Base-by-base conservation (phyloP, 2,113 vertebrate species). In the Clarias magur region DNA sequence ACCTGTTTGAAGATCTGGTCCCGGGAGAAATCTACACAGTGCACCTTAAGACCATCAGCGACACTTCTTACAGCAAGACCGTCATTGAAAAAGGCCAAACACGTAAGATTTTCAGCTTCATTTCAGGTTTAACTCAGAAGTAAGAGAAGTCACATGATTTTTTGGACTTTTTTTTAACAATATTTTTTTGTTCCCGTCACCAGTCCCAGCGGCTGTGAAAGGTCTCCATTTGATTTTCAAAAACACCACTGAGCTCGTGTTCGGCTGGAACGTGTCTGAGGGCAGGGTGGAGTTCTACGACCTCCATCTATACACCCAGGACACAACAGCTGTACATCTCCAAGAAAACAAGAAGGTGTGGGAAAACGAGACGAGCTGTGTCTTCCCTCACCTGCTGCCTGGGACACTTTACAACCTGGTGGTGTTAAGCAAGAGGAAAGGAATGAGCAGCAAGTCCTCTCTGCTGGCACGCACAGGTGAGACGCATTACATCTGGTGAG, bases 11-110 rank as follows among this genome's bases (percentile, higher is more conserved):
- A 91, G 95, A 96, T 57, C 94, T 99, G 76, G 95, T 94, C 0
- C 95, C 98, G 0, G 98, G 98, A 86, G 96, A 94, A 89, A 96
- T 96, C 90, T 99, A 99, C 86, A 95, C 90, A 23, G 95, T 98
- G 63, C 94, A 91, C 76, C 87, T 99, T 86, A 90, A 95, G 76
- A 98, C 98, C 1, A 90, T 97, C 87, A 99, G 97, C 0, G 96
- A 96, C 0, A 95, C 95, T 0, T 93, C 97, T 16, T 92, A 92
- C 27, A 98, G 97, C 86, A 94, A 90, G 48, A 94, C 91, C 76
- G 94, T 92, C 75, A 92, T 94, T 23, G 94, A 96, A 0, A 94
- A 95, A 88, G 97, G 96, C 23, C 95, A 96, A 87, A 99, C 98
- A 92, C 95, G 98, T 99, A 96, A 94, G 93, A 72, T 10, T 80